Percentiles rank a stretch among this genome's conserved stretches.
Conservation (phyloP, 1,140 invertebrate genomes). For the Neodiprion lecontei region DNA sequence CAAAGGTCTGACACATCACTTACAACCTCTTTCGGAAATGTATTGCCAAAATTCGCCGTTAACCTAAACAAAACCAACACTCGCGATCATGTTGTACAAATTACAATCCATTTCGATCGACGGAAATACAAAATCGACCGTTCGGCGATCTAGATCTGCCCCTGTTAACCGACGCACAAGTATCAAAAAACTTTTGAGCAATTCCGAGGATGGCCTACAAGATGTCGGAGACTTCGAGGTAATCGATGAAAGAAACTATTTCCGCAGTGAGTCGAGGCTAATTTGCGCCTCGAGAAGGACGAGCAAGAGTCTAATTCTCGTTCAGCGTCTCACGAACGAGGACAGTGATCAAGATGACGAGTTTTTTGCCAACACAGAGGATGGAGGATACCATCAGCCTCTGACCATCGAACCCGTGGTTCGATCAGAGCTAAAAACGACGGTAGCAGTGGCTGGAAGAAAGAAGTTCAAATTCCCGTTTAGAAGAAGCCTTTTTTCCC, state of each 20-base stretch:
- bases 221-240: background rate
- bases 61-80: no score
- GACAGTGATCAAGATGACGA: slow-evolving; percentile 3
- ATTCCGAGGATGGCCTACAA: background rate
- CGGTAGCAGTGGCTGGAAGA: background rate
- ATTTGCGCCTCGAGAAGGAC: background rate
- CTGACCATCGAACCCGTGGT: background rate
- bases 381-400: background rate
- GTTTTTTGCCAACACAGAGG: background rate
- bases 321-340: background rate
- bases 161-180: no score
- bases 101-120: no score
- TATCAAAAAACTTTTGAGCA: no score
- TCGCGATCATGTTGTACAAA: no score
- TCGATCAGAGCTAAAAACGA: background rate
- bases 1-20: no score
- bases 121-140: no score
- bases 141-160: no score
- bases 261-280: background rate
- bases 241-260: background rate
- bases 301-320: background rate
- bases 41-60: no score
- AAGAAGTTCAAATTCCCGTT: background rate
- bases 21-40: no score
- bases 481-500: slow-evolving; percentile 55